Percentiles rank a stretch among this genome's conserved stretches.
Conservation (phyloP, 2,797 vertebrate genomes). For the Tangara arthus region DNA sequence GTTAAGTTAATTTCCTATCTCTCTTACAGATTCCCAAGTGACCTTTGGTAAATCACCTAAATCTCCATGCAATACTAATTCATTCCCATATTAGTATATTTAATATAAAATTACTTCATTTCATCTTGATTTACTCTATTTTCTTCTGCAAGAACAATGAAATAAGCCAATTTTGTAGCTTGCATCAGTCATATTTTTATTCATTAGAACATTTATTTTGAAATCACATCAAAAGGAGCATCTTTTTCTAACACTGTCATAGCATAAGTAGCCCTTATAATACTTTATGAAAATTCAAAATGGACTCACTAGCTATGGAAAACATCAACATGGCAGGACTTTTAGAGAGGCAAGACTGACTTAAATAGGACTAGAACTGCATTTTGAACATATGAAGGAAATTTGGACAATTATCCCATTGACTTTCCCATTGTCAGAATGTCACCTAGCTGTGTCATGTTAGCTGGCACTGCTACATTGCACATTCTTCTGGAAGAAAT, state of each 20-base stretch:
- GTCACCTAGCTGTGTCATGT: neutral
- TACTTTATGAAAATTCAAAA: neutral
- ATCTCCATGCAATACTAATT: neutral
- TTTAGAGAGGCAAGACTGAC: neutral
- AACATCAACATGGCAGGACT: neutral
- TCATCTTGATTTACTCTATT: neutral
- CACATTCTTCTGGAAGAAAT: neutral
- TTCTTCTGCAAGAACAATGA: neutral
- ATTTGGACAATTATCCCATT: neutral
- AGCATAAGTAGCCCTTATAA: neutral
- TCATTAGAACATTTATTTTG: neutral
- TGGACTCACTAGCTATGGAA: neutral
- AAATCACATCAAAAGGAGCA: neutral
- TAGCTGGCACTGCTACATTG: neutral
- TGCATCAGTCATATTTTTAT: neutral
- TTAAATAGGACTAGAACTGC: neutral
- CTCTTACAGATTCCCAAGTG: neutral
- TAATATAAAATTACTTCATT: neutral
- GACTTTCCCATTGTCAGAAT: neutral
- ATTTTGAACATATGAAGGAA: neutral
- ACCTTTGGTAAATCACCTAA: neutral
- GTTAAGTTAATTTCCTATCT: neutral
- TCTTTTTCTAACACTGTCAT: neutral
- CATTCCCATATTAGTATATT: neutral
- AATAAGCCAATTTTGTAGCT: neutral